Evolutionary conservation across 2,113 vertebrate genomes (phyloP).

Genomic region (Dryoscopus gambensis): DNA sequence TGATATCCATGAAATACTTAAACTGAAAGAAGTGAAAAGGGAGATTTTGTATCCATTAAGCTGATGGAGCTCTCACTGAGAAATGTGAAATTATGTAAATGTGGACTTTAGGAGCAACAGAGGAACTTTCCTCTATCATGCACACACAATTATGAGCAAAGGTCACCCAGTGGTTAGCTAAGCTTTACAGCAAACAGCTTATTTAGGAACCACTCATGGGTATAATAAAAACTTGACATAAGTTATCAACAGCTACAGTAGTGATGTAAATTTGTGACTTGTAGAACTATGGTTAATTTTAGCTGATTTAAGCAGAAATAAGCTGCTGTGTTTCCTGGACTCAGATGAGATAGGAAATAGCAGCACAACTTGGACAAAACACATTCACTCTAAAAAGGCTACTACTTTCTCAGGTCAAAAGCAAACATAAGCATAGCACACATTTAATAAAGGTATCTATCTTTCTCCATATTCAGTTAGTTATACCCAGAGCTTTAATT

Average conservation of each 20-base stretch:
- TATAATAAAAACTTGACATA: not conserved
- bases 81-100: constrained; percentile 69
- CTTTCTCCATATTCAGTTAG: not conserved
- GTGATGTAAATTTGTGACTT: not conserved
- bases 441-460: not conserved
- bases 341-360: not conserved
- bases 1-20: constrained; percentile 62
- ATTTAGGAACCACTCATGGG: not conserved
- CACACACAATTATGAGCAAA: not conserved
- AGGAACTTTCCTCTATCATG: constrained; percentile 29
- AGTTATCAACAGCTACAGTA: not conserved
- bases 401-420: not conserved
- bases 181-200: constrained; percentile 17
- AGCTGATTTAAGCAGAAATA: not conserved
- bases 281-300: not conserved
- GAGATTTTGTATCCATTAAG: constrained; percentile 32
- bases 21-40: constrained; percentile 15
- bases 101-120: constrained; percentile 2
- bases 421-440: not conserved
- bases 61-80: constrained; percentile 3
- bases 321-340: not conserved
- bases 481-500: not conserved
- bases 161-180: constrained; percentile 28
- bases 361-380: not conserved
- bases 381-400: fast-evolving